Evolutionary conservation across 1,140 invertebrate genomes (phyloP).

Genomic region (Carposina sasakii): DNA sequence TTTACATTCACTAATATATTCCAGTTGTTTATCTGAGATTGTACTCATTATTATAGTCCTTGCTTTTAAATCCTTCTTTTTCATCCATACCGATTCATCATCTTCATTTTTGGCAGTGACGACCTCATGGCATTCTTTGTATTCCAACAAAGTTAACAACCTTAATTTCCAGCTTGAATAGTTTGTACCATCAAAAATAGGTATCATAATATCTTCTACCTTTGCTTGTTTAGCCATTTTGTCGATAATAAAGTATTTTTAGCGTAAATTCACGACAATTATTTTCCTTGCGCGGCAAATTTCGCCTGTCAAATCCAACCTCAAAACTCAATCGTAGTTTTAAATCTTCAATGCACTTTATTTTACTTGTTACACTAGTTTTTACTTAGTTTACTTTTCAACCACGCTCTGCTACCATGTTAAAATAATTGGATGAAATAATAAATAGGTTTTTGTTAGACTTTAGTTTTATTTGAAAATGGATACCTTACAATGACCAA

Average conservation of each 20-base stretch:
- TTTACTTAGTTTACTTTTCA: background rate
- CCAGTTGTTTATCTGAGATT: slow-evolving; percentile 37
- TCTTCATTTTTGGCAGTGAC: slow-evolving; percentile 11
- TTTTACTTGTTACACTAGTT: background rate
- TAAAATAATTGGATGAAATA: background rate
- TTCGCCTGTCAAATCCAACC: too few relatives aligned
- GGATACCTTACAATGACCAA: too few relatives aligned
- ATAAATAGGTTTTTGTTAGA: too few relatives aligned
- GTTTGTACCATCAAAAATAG: slow-evolving; percentile 40
- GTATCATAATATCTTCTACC: slow-evolving; percentile 32
- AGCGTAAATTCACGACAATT: too few relatives aligned
- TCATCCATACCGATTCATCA: slow-evolving; percentile 15
- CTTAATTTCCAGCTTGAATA: slow-evolving; percentile 41
- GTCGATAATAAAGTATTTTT: too few relatives aligned
- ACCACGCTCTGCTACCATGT: slow-evolving; percentile 10
- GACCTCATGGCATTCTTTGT: slow-evolving; percentile 33
- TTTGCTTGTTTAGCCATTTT: slow-evolving; percentile 29
- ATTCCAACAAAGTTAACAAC: slow-evolving; percentile 31
- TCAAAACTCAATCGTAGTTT: too few relatives aligned
- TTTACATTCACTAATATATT: slow-evolving; percentile 29
- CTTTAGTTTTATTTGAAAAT: too few relatives aligned
- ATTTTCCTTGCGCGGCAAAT: too few relatives aligned
- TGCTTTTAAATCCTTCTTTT: slow-evolving; percentile 32
- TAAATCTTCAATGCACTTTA: slow-evolving; percentile 3
- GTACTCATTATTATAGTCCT: slow-evolving; percentile 36